phyloP scores from a whole-genome alignment of 2,888 invertebrate species.

The Volucella bombylans region DNA sequence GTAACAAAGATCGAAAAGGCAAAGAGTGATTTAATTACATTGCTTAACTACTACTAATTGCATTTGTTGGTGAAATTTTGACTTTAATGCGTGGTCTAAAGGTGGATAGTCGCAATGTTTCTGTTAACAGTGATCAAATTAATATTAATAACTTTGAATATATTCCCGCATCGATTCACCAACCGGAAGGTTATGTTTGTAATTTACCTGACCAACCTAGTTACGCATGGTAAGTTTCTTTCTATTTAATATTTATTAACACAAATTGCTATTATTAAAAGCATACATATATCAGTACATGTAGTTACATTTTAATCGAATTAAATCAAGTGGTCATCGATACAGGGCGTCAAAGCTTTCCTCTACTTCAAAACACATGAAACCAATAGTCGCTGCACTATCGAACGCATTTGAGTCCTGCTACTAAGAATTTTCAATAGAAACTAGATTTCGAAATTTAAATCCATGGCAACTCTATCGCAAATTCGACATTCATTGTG shows the following conservation, averaged over 20 bases:
- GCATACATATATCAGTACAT: no score
- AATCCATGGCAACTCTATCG: no score
- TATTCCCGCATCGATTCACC: conserved; percentile 82
- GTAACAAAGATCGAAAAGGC: conserved; percentile 2
- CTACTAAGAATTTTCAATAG: no score
- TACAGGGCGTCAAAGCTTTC: no score
- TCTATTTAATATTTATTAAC: neutral
- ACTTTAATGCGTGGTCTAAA: conserved; percentile 63
- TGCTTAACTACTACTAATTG: conserved; percentile 15
- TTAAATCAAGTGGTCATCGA: no score
- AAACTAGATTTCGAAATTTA: no score
- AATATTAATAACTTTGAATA: conserved; percentile 82
- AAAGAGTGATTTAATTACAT: conserved; percentile 46
- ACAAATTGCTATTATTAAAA: no score
- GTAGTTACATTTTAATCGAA: no score
- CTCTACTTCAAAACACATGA: no score
- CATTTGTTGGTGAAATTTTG: conserved; percentile 40
- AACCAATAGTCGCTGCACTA: no score
- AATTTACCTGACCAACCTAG: conserved; percentile 82
- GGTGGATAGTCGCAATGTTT: conserved; percentile 79
- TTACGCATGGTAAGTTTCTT: conserved; percentile 82
- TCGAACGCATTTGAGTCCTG: no score
- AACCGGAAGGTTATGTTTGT: conserved; percentile 82
- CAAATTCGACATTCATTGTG: no score
- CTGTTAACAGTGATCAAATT: conserved; percentile 82